Conservation (phyloP, 2,888 invertebrate species). For the Nematopogon swammerdamellus region DNA sequence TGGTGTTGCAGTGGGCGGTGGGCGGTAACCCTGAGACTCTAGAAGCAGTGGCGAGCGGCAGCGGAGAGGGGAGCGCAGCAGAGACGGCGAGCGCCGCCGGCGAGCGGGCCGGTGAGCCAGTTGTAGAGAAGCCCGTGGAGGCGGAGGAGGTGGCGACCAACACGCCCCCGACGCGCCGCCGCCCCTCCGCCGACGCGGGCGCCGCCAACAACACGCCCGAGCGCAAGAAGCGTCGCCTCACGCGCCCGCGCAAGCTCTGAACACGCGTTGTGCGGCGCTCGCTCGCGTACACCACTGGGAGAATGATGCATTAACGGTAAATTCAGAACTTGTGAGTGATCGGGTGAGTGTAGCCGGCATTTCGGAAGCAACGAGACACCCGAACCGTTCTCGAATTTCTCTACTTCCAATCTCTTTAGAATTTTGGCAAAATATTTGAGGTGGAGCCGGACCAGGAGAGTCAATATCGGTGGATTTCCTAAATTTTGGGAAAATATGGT, state of each 20-base stretch:
- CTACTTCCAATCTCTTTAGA: no score
- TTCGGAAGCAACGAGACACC: no score
- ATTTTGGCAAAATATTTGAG: no score
- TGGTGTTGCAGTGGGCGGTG: constrained; percentile 30
- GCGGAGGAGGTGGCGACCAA: constrained; percentile 14
- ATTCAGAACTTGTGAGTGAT: no score
- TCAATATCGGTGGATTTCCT: no score
- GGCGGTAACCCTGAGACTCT: constrained; percentile 24
- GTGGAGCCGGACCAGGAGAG: no score
- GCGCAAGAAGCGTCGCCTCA: constrained; percentile 47
- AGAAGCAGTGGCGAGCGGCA: constrained; percentile 17
- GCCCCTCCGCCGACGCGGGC: constrained; percentile 33
- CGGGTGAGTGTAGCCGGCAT: no score
- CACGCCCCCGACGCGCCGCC: constrained; percentile 22
- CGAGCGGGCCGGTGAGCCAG: constrained; percentile 1
- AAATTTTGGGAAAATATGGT: no score
- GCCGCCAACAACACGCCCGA: constrained; percentile 29
- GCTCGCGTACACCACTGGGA: constrained; percentile 5
- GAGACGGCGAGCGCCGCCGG: constrained; percentile 10
- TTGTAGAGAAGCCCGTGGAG: constrained; percentile 7
- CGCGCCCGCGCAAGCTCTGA: constrained; percentile 43
- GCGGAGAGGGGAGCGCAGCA: constrained; percentile 13
- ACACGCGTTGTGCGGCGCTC: constrained; percentile 9
- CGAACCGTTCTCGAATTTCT: no score
- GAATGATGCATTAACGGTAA: no score